A percentile compares a stretch with the other conserved stretches of the same genome.
phyloP scores from a whole-genome alignment of 2,797 vertebrate genomes.

The Rhabdomys pumilio region DNA sequence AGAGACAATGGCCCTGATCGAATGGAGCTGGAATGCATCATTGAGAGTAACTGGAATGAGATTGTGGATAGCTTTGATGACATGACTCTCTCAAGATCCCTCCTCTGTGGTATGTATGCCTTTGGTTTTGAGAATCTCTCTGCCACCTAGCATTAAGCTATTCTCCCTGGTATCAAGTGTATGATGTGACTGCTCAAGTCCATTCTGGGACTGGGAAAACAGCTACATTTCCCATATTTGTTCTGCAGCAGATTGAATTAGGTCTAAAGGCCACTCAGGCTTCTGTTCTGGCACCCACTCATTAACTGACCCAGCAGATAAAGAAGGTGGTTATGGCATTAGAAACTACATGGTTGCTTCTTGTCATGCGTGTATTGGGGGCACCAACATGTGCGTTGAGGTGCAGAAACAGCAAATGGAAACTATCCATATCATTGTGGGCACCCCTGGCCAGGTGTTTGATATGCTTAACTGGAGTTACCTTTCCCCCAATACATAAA shows the following conservation, averaged over 20 bases:
- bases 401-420: constrained; percentile 94
- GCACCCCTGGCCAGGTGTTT: constrained; percentile 95
- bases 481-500: constrained; percentile 92
- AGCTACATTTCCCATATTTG: constrained; percentile 93
- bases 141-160: no score
- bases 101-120: no score
- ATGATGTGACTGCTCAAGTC: constrained; percentile 93
- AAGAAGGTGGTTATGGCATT: constrained; percentile 96
- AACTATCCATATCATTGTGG: constrained; percentile 95
- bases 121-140: no score
- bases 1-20: no score
- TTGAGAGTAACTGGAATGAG: no score
- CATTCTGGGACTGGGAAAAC: constrained; percentile 94
- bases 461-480: constrained; percentile 95
- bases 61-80: no score
- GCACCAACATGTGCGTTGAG: constrained; percentile 94
- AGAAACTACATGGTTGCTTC: constrained; percentile 95
- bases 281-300: constrained; percentile 92
- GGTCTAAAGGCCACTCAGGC: constrained; percentile 92
- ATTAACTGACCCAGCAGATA: constrained; percentile 93
- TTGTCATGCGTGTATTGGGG: constrained; percentile 96
- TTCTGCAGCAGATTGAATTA: constrained; percentile 92
- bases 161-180: constrained; percentile 57
- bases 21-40: no score
- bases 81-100: no score